Evolutionary conservation across 2,797 vertebrate species (phyloP).

Genomic region (Arctocebus calabarensis): DNA sequence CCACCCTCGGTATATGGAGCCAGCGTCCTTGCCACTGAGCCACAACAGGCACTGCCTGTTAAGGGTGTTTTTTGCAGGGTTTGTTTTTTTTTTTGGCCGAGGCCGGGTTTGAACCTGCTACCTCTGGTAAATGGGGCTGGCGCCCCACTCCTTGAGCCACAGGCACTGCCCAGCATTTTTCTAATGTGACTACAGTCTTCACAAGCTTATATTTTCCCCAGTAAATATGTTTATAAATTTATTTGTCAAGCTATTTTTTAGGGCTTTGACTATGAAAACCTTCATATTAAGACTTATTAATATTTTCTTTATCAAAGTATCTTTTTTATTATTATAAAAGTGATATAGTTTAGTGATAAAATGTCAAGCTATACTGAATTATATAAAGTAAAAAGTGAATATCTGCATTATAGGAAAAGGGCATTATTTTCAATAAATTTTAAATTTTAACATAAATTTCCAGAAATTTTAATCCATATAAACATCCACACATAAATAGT

Average conservation of each 20-base stretch:
- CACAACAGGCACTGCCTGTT: no score
- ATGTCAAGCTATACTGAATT: neutral
- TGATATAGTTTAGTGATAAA: neutral
- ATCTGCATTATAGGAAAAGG: neutral
- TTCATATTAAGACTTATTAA: neutral
- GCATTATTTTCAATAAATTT: neutral
- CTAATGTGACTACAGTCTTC: neutral
- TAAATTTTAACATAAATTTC: neutral
- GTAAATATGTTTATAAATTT: neutral
- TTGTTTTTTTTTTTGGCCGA: no score
- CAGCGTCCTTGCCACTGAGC: no score
- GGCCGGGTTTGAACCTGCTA: no score
- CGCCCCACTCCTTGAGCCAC: no score
- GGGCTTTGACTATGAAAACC: neutral
- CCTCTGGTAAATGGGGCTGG: no score
- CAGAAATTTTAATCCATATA: neutral
- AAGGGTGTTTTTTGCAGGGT: no score
- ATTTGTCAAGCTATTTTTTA: neutral
- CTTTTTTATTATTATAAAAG: neutral
- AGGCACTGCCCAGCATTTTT: neutral
- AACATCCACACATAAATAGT: neutral
- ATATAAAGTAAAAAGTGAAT: neutral
- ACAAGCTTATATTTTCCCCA: neutral
- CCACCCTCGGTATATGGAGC: no score
- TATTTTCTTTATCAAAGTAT: neutral